A percentile compares a stretch with the other conserved stretches of the same genome.
Conservation (phyloP, 2,113 vertebrate species). For the Telmatochromis sp. region DNA sequence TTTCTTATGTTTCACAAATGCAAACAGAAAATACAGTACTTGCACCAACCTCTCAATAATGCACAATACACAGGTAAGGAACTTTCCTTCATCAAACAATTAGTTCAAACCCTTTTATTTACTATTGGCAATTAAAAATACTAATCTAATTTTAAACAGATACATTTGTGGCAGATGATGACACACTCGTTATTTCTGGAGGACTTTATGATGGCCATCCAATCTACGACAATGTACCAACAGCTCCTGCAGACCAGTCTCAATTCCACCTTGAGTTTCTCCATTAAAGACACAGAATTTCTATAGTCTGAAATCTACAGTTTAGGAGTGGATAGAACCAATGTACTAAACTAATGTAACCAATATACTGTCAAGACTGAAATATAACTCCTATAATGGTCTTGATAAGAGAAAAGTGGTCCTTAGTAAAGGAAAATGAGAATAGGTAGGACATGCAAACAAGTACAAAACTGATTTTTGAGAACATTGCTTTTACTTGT, state of each 20-base stretch:
- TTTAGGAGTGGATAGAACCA: background rate
- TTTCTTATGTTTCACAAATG: constrained; percentile 49
- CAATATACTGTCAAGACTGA: background rate
- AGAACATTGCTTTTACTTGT: background rate
- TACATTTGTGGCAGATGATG: constrained; percentile 50
- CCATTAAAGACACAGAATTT: constrained; percentile 22
- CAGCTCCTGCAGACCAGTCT: constrained; percentile 1
- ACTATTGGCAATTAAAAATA: background rate
- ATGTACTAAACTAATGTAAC: background rate
- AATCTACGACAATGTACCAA: constrained; percentile 40
- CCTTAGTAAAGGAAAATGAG: background rate
- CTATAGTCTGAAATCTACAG: background rate
- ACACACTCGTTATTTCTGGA: constrained; percentile 70
- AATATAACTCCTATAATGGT: background rate
- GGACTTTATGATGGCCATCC: constrained; percentile 68
- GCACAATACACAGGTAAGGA: constrained; percentile 57
- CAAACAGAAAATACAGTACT: constrained; percentile 63
- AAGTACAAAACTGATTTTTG: background rate
- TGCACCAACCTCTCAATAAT: constrained; percentile 65
- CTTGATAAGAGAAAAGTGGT: background rate
- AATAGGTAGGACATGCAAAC: background rate
- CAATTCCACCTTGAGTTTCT: constrained; percentile 66
- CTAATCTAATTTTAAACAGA: constrained; percentile 29
- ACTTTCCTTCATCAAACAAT: background rate
- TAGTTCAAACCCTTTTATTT: background rate